Conservation (phyloP, 37 sponge, comb jelly and placozoan genomes). For the Mnemiopsis leidyi region DNA sequence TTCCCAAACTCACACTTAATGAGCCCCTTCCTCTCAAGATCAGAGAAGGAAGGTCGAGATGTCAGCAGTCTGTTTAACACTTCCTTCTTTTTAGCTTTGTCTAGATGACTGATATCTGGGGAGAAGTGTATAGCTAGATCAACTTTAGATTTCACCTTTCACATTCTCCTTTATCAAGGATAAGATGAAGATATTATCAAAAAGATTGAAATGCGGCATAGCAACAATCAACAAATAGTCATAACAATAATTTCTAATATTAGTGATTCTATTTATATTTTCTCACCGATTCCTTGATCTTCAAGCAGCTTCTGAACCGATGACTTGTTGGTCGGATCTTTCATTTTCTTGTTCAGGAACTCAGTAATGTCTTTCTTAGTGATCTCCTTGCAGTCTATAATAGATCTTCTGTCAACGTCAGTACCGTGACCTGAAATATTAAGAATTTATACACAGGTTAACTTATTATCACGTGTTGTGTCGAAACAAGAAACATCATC, state of each 20-base stretch:
- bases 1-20: constrained; percentile 59
- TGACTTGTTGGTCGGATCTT: constrained; percentile 12
- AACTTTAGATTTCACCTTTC: too few relatives aligned
- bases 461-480: too few relatives aligned
- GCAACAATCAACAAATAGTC: too few relatives aligned
- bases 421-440: constrained; percentile 8
- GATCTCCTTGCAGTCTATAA: constrained; percentile 17
- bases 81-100: constrained; percentile 39
- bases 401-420: neutral
- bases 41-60: constrained; percentile 25
- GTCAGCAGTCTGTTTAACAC: constrained; percentile 12
- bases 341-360: constrained; percentile 61
- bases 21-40: constrained; percentile 31
- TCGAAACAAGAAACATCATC: too few relatives aligned
- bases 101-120: constrained; percentile 49
- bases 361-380: constrained; percentile 58
- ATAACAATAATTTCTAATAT: too few relatives aligned
- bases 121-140: too few relatives aligned
- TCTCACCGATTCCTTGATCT: constrained; percentile 30
- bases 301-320: constrained; percentile 54
- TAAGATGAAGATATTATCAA: too few relatives aligned
- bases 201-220: too few relatives aligned
- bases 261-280: too few relatives aligned
- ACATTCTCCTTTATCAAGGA: too few relatives aligned
- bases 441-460: too few relatives aligned